Evolutionary conservation across 2,113 vertebrate genomes (phyloP).

Genomic region (Rhinolophus sinicus): DNA sequence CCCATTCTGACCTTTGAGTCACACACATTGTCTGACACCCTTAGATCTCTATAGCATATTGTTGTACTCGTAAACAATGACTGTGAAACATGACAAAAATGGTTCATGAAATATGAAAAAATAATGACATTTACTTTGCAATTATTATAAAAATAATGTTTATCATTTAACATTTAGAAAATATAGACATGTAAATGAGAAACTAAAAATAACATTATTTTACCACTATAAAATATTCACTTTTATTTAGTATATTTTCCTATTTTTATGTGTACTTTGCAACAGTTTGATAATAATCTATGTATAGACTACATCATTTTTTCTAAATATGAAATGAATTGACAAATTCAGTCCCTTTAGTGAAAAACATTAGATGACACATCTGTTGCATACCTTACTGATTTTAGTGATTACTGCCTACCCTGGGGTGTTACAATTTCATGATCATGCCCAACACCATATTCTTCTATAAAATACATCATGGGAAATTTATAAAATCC

Average conservation of each 20-base stretch:
- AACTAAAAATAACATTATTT: not conserved
- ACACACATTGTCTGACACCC: not conserved
- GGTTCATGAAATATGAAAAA: not conserved
- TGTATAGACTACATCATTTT: not conserved
- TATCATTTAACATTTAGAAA: not conserved
- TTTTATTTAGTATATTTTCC: conserved; percentile 42
- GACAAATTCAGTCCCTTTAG: not conserved
- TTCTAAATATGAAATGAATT: not conserved
- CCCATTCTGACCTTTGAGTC: not conserved
- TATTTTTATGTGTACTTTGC: not conserved
- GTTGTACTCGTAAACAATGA: not conserved
- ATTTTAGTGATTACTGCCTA: not conserved
- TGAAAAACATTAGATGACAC: not conserved
- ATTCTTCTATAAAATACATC: not conserved
- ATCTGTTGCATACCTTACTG: not conserved
- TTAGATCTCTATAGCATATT: not conserved
- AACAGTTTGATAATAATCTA: not conserved
- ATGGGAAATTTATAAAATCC: not conserved
- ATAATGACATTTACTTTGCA: not conserved
- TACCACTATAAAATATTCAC: not conserved
- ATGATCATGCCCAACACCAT: not conserved
- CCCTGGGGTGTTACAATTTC: not conserved
- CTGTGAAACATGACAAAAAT: not conserved
- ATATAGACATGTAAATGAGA: not conserved
- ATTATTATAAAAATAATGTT: not conserved